A percentile compares a stretch with the other conserved stretches of the same genome.
phyloP scores from a whole-genome alignment of 1,140 invertebrate species.

The Neodiprion pinetum region DNA sequence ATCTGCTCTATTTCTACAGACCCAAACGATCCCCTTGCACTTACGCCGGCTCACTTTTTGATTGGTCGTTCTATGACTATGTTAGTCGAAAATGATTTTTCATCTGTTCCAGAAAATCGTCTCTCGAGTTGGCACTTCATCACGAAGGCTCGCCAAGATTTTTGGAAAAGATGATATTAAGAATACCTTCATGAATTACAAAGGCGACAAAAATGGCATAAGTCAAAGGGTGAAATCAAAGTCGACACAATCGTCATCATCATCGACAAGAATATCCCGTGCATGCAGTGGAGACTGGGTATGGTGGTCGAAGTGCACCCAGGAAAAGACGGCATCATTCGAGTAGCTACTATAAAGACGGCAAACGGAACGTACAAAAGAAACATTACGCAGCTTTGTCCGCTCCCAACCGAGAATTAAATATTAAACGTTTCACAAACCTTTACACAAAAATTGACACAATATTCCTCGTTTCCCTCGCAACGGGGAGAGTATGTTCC shows the following conservation, averaged over 20 bases:
- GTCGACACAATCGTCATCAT: constrained; percentile 35
- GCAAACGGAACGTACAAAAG: background rate
- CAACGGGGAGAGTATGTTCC: too few species aligned
- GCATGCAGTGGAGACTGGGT: constrained; percentile 27
- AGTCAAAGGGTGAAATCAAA: constrained; percentile 25
- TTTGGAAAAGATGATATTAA: constrained; percentile 39
- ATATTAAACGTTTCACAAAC: too few species aligned
- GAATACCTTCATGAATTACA: constrained; percentile 40
- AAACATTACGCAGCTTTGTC: constrained; percentile 13
- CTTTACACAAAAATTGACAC: too few species aligned
- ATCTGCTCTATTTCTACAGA: constrained; percentile 18
- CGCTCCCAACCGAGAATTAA: constrained; percentile 8
- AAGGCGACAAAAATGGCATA: constrained; percentile 39
- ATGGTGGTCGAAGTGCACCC: constrained; percentile 31
- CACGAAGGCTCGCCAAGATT: constrained; percentile 29
- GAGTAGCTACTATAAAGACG: constrained; percentile 28
- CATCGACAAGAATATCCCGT: constrained; percentile 29
- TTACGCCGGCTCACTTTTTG: constrained; percentile 31
- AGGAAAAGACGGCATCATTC: constrained; percentile 26
- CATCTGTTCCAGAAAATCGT: background rate
- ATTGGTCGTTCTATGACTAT: constrained; percentile 24
- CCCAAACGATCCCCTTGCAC: constrained; percentile 10
- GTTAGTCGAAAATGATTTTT: background rate
- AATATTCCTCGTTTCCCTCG: too few species aligned
- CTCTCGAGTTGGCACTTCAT: constrained; percentile 14